These are phyloP conservation scores for Sciurus niger DNA, from an alignment of 2,113 vertebrate genomes.

Conservation along the genomic window DNA sequence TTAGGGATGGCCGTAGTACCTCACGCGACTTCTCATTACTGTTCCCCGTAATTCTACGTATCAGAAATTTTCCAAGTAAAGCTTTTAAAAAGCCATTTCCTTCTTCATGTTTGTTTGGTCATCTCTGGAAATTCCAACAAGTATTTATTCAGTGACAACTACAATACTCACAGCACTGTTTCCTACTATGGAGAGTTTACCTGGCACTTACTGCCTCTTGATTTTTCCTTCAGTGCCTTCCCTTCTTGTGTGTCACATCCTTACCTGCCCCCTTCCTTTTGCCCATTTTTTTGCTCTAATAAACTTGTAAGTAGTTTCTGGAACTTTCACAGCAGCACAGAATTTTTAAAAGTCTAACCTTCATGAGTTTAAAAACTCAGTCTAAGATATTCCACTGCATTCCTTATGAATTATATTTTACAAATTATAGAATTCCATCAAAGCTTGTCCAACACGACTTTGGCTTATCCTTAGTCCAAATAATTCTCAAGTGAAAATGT, in stretches of 20 bases:
- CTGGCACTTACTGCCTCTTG: neutral
- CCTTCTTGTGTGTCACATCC: neutral
- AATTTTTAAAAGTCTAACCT: neutral
- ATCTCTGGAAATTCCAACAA: constrained; percentile 65
- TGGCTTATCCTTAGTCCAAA: neutral
- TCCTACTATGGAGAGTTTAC: constrained; percentile 29
- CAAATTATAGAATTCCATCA: neutral
- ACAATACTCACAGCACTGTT: neutral
- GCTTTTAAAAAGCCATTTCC: constrained; percentile 40
- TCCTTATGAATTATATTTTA: constrained; percentile 3
- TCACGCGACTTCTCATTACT: neutral
- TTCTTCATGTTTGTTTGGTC: constrained; percentile 68
- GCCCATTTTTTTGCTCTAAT: neutral
- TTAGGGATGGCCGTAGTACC: neutral
- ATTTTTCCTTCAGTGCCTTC: neutral
- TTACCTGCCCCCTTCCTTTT: neutral
- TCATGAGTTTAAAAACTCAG: constrained; percentile 24
- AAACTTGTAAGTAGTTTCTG: constrained; percentile 41
- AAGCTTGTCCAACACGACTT: neutral
- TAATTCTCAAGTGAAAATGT: constrained; percentile 1
- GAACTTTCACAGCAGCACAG: neutral
- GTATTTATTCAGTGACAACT: constrained; percentile 3
- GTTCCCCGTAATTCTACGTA: neutral
- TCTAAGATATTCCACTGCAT: neutral
- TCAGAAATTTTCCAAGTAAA: constrained; percentile 58